phyloP scores from a whole-genome alignment of 2,888 invertebrate species.

The Cantharis rufa region DNA sequence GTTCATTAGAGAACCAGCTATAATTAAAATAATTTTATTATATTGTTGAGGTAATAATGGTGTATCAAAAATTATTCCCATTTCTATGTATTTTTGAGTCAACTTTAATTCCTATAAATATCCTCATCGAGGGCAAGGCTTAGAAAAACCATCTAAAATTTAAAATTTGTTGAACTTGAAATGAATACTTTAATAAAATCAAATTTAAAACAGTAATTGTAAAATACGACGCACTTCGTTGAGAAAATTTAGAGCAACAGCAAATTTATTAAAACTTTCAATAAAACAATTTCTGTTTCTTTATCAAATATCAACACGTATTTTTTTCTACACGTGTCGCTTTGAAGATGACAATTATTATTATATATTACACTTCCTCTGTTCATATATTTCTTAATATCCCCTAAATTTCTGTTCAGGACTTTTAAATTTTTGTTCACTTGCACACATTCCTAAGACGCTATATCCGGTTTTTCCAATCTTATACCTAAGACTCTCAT shows the following conservation, averaged over 20 bases:
- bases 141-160: no score
- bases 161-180: no score
- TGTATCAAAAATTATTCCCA: no score
- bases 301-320: neutral
- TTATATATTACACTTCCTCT: neutral
- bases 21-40: no score
- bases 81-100: no score
- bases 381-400: neutral
- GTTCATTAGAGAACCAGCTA: no score
- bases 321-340: neutral
- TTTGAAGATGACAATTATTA: neutral
- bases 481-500: neutral
- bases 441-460: neutral
- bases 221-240: no score
- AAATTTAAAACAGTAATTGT: no score
- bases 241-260: neutral
- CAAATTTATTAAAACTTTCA: neutral
- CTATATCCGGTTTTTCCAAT: neutral
- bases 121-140: no score
- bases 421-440: neutral
- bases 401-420: neutral
- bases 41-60: no score
- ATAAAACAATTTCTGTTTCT: neutral
- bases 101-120: no score
- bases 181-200: no score